A percentile compares a stretch with the other conserved stretches of the same genome.
Conservation (phyloP, 1,140 invertebrate genomes). For the Brachionus angularis region DNA sequence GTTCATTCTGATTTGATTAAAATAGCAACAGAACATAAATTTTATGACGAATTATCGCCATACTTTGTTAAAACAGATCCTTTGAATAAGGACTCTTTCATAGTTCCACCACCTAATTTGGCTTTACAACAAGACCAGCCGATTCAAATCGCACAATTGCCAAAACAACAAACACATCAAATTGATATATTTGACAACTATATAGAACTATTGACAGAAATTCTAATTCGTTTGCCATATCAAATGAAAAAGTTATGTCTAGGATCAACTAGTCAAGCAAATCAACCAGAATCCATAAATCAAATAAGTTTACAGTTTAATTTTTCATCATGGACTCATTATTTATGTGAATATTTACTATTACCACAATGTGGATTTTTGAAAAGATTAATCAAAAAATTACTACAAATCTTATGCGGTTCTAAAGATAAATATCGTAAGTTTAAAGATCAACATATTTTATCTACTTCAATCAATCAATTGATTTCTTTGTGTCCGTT, state of each 20-base stretch:
- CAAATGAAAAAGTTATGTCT: conserved; percentile 64
- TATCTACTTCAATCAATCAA: conserved; percentile 57
- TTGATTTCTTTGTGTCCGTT: conserved; percentile 54
- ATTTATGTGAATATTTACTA: conserved; percentile 95
- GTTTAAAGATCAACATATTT: conserved; percentile 81
- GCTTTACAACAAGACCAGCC: too few species aligned
- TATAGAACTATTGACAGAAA: conserved; percentile 74
- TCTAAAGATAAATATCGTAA: conserved; percentile 92
- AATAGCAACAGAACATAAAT: not conserved
- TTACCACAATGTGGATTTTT: conserved; percentile 64
- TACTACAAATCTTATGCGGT: conserved; percentile 85
- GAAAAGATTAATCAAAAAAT: conserved; percentile 61
- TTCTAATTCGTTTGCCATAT: conserved; percentile 85
- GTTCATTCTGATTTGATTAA: not conserved
- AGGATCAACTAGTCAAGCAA: conserved; percentile 46
- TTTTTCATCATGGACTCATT: conserved; percentile 66
- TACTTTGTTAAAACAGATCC: conserved; percentile 32
- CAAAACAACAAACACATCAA: not conserved
- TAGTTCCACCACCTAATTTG: conserved; percentile 29
- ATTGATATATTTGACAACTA: conserved; percentile 17
- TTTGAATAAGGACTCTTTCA: conserved; percentile 39
- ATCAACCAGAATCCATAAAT: not conserved
- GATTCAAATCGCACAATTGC: too few species aligned
- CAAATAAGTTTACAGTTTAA: conserved; percentile 19
- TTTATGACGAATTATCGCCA: conserved; percentile 6